Evolutionary conservation across 1,140 invertebrate genomes (phyloP), one percentile per base, ranked within the genome.

Genomic region (Limonius californicus): DNA sequence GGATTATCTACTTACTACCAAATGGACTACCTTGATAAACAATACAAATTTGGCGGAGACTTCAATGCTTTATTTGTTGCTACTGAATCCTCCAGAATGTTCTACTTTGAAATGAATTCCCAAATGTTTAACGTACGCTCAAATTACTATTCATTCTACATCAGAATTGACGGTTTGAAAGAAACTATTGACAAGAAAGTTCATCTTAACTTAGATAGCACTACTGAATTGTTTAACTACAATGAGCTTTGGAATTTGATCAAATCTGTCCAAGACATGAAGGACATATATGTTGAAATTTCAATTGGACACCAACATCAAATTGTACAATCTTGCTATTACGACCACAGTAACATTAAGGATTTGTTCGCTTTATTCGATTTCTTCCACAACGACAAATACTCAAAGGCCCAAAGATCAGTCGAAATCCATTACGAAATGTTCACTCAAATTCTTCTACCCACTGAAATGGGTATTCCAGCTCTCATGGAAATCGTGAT

Each of bases 381-480:
- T 4, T 27, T 27, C 23, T 27, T 27, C 23, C 9, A 3, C 9
- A 9, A 9, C 23, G 9, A 27, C 9, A 3, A 27, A 27, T 27
- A 27, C 23, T 39, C 35, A 7, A 54, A 60, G 21, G 43, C 58
- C 20, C 64, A 68, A 30, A 64, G 56, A 12, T 57, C 39, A 19
- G 54, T 69, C 19, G 42, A 61, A 23, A 66, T 69, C 50, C 50
- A 62, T 7, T 68, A 64, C 35, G 32, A 63, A 0, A 39, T 64
- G 1, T 56, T 64, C 18, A 65, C 39, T 4, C 60, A 61, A 58
- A 57, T 67, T 3, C 12, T 72, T n/a, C 54, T 79, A 14, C 66
- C 77, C 0, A 79, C 75, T 7, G 78, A 79, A 23, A 71, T 79
- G n/a, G 80, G 80, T 59, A 57, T 81, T 18, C 76, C 76, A 6